phyloP scores from a whole-genome alignment of 2,888 invertebrate species.

The Oscheius sp. region DNA sequence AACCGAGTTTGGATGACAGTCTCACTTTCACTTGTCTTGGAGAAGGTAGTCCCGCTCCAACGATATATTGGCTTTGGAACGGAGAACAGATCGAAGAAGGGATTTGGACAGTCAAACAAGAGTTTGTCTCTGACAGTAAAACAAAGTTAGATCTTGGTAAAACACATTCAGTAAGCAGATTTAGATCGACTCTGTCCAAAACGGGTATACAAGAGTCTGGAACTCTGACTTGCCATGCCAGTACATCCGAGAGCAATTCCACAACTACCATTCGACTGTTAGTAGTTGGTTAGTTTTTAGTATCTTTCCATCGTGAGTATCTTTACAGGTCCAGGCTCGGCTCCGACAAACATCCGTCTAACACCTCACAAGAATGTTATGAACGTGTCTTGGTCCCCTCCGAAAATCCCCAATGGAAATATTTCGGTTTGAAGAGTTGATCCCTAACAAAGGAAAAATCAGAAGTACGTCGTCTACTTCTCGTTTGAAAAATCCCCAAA shows the following conservation, averaged over 20 bases:
- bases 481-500: slow-evolving; percentile 45
- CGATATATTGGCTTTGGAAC: slow-evolving; percentile 55
- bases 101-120: slow-evolving; percentile 43
- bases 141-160: background rate
- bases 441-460: background rate
- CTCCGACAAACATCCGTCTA: slow-evolving; percentile 33
- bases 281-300: slow-evolving; percentile 24
- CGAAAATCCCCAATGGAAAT: slow-evolving; percentile 54
- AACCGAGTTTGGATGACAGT: slow-evolving; percentile 47
- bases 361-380: slow-evolving; percentile 52
- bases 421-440: slow-evolving; percentile 42
- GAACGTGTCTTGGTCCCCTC: slow-evolving; percentile 51
- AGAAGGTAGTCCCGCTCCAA: slow-evolving; percentile 51
- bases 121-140: background rate
- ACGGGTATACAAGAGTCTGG: slow-evolving; percentile 43
- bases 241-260: slow-evolving; percentile 46
- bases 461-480: slow-evolving; percentile 57
- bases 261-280: slow-evolving; percentile 24
- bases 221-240: slow-evolving; percentile 37
- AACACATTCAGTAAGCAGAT: background rate
- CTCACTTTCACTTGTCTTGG: slow-evolving; percentile 45
- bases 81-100: slow-evolving; percentile 43
- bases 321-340: slow-evolving; percentile 36
- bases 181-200: slow-evolving; percentile 43
- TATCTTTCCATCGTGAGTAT: background rate